A percentile compares a stretch with the other conserved stretches of the same genome.
phyloP scores from a whole-genome alignment of 2,888 invertebrate genomes.

The Lasius platythorax region DNA sequence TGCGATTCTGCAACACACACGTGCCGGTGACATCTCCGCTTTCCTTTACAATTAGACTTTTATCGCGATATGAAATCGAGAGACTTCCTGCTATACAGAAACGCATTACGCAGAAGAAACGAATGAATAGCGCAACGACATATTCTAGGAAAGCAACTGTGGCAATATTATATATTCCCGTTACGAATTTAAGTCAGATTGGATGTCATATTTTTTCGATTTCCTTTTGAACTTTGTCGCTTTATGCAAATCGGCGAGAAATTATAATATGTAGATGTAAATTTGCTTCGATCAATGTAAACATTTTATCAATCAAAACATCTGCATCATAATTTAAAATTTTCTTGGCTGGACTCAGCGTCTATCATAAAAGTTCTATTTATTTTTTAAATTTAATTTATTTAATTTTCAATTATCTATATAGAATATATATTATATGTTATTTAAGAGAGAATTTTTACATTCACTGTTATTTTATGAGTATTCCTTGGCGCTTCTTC shows the following conservation, averaged over 20 bases:
- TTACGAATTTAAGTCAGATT: not conserved
- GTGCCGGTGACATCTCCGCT: constrained; percentile 21
- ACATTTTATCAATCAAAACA: not conserved
- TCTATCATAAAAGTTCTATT: not conserved
- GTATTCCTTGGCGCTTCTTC: not conserved
- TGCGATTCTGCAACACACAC: constrained; percentile 33
- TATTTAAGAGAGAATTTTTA: not conserved
- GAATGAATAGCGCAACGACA: not conserved
- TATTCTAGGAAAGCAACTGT: not conserved
- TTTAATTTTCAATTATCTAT: not conserved
- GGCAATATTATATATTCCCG: not conserved
- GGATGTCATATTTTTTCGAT: not conserved
- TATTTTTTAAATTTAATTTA: not conserved
- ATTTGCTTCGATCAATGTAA: not conserved
- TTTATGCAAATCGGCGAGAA: not conserved
- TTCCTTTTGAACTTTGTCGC: not conserved
- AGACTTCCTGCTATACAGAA: not conserved
- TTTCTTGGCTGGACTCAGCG: not conserved
- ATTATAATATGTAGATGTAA: not conserved
- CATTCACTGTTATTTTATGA: not conserved
- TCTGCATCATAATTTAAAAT: not conserved
- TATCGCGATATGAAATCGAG: constrained; percentile 31
- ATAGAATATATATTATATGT: not conserved
- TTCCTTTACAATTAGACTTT: constrained; percentile 32
- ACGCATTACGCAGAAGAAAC: constrained; percentile 11